Conservation (phyloP, 2,797 vertebrate species). For the Sardinella longiceps region DNA sequence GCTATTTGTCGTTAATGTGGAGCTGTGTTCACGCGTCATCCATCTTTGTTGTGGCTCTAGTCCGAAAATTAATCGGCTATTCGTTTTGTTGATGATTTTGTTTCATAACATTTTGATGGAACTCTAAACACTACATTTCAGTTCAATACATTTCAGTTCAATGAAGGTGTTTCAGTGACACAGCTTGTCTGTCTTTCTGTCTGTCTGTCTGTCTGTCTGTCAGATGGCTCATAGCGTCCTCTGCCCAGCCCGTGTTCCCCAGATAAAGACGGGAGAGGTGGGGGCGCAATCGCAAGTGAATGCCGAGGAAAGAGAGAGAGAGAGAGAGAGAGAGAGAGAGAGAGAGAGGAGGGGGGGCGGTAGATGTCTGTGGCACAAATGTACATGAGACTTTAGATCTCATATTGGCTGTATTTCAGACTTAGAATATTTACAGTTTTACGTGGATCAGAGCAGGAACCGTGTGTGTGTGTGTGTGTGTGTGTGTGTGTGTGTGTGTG, state of each 20-base stretch:
- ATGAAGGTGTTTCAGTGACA: not conserved
- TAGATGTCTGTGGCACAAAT: constrained; percentile 47
- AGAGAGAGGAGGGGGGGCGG: constrained; percentile 47
- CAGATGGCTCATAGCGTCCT: too few relatives aligned
- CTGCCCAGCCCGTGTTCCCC: not conserved
- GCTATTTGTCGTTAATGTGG: not conserved
- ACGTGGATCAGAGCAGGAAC: too few relatives aligned
- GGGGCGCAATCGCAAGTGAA: not conserved
- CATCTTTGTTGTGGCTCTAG: constrained; percentile 45
- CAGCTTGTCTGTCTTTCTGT: too few relatives aligned
- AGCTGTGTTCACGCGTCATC: not conserved
- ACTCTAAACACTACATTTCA: not conserved
- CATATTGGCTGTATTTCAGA: not conserved
- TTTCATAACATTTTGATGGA: not conserved
- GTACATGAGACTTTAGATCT: constrained; percentile 34
- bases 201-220: not conserved
- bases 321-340: constrained; percentile 46
- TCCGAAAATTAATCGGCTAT: not conserved
- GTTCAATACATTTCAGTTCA: not conserved
- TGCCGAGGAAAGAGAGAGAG: constrained; percentile 24
- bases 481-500: too few relatives aligned
- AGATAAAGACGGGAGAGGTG: not conserved
- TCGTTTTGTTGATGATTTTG: not conserved
- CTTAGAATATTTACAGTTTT: not conserved
- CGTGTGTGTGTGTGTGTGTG: too few relatives aligned